Percentiles rank a stretch among this genome's conserved stretches.
Evolutionary conservation across 2,888 invertebrate genomes (phyloP).

Genomic region (Stomorhina lunata): DNA sequence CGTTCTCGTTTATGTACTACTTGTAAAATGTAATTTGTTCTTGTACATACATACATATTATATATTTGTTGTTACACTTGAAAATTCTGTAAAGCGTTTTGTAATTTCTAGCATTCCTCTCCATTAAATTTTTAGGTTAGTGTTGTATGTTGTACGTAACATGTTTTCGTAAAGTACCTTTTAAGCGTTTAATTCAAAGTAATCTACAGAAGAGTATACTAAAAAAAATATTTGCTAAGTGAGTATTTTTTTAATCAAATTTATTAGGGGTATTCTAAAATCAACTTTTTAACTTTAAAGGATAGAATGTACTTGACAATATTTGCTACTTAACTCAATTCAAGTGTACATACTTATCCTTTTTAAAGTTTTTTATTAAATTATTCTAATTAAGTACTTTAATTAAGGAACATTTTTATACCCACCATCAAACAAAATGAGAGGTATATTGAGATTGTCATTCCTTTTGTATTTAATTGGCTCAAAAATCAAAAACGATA

Average conservation of each 20-base stretch:
- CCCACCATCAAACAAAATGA: too few relatives aligned
- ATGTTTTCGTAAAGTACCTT: conserved; percentile 31
- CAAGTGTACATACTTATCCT: too few relatives aligned
- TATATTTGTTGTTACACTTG: background rate
- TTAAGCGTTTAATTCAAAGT: conserved; percentile 34
- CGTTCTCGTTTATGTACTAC: background rate
- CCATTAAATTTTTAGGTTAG: conserved; percentile 25
- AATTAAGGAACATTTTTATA: too few relatives aligned
- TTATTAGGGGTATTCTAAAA: background rate
- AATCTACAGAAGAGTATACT: conserved; percentile 19
- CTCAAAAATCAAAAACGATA: too few relatives aligned
- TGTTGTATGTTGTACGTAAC: conserved; percentile 9
- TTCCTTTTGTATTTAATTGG: too few relatives aligned
- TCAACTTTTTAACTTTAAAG: background rate
- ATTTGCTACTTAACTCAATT: too few relatives aligned
- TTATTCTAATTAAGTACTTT: too few relatives aligned
- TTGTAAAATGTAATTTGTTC: background rate
- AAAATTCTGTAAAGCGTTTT: conserved; percentile 13
- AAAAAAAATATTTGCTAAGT: background rate
- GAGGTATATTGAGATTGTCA: too few relatives aligned
- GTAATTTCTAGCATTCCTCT: background rate
- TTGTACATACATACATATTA: background rate
- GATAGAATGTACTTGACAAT: too few relatives aligned
- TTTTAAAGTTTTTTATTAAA: too few relatives aligned
- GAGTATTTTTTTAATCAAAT: background rate